phyloP scores from a whole-genome alignment of 2,113 vertebrate species.

The Campylorhamphus procurvoides region DNA sequence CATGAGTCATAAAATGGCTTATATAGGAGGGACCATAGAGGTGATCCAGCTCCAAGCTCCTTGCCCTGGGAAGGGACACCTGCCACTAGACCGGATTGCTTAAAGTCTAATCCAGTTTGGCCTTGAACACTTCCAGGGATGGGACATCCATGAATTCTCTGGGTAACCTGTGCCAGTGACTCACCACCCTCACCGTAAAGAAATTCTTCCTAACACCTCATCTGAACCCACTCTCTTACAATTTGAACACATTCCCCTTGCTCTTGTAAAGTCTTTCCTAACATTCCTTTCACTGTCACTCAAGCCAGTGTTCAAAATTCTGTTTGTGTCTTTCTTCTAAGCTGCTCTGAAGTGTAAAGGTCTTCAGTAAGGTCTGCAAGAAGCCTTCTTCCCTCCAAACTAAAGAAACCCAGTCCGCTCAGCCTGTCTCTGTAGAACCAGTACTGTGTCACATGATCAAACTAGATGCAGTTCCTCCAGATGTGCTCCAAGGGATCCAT shows the following conservation, averaged over 20 bases:
- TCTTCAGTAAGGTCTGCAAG: rapidly evolving
- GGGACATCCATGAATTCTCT: not conserved
- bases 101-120: rapidly evolving
- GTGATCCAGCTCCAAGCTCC: not conserved
- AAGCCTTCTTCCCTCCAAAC: rapidly evolving
- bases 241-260: not conserved
- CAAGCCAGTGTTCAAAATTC: rapidly evolving
- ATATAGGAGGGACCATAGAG: not conserved
- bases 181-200: not conserved
- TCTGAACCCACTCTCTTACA: rapidly evolving
- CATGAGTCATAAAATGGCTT: not conserved
- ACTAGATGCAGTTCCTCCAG: rapidly evolving
- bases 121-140: not conserved
- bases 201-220: too few relatives aligned
- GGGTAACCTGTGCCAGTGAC: not conserved
- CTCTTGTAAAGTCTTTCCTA: not conserved
- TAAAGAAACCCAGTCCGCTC: rapidly evolving
- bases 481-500: rapidly evolving
- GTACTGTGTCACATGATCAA: rapidly evolving
- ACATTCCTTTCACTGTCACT: rapidly evolving
- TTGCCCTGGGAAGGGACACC: not conserved
- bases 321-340: rapidly evolving
- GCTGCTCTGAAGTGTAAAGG: rapidly evolving
- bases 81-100: rapidly evolving
- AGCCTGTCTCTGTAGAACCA: rapidly evolving